These are phyloP conservation scores for Euwallacea similis DNA, from an alignment of 1,140 invertebrate genomes.

Conservation along the genomic window DNA sequence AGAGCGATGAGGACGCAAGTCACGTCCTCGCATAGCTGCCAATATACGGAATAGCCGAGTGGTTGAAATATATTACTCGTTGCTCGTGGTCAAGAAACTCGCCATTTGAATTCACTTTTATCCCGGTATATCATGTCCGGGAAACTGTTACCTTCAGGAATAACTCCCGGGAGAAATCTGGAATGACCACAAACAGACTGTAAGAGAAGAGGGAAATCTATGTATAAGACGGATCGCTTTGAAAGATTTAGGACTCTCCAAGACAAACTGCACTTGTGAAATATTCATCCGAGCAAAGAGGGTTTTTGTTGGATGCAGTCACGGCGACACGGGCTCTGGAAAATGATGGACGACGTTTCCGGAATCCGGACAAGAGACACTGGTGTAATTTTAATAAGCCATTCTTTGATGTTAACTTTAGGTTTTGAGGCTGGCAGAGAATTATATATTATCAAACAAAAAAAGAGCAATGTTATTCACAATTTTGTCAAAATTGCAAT, in stretches of 20 bases:
- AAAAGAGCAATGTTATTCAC: no score
- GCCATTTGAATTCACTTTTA: constrained; percentile 47
- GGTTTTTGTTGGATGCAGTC: constrained; percentile 7
- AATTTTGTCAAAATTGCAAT: no score
- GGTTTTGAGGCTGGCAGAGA: no score
- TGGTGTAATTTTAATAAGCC: constrained; percentile 1
- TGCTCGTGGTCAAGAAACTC: constrained; percentile 32
- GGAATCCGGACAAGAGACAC: background rate
- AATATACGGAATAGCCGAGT: constrained; percentile 38
- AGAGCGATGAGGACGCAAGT: constrained; percentile 15
- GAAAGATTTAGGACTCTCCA: constrained; percentile 14
- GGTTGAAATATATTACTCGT: constrained; percentile 32
- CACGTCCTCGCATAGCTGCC: constrained; percentile 34
- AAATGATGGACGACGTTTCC: constrained; percentile 9
- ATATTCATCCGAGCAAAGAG: constrained; percentile 16
- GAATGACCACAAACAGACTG: constrained; percentile 44
- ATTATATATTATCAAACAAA: no score
- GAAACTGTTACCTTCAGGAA: constrained; percentile 36
- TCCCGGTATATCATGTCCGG: constrained; percentile 42
- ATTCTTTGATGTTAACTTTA: background rate
- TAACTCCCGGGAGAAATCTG: constrained; percentile 44
- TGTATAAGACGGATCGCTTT: constrained; percentile 19
- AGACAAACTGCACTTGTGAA: constrained; percentile 24
- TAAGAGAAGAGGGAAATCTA: constrained; percentile 31
- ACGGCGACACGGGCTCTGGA: background rate